Evolutionary conservation across 2,113 vertebrate species (phyloP).

Genomic region (Nymphicus hollandicus): DNA sequence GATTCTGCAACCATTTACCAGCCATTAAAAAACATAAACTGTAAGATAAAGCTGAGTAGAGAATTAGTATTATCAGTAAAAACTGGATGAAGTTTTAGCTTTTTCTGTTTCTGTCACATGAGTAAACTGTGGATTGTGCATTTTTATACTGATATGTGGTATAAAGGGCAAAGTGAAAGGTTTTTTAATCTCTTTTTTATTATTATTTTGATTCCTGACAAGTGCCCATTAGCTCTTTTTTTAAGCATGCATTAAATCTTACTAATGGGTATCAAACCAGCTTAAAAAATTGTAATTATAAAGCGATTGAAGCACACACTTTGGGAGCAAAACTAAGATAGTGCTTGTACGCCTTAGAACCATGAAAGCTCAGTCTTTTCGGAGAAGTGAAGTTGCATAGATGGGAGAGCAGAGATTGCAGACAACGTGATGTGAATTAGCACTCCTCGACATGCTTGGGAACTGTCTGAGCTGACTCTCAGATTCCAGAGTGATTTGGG

Average conservation of each 20-base stretch:
- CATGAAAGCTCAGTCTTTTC: not conserved
- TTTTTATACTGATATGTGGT: not conserved
- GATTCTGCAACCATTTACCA: constrained; percentile 52
- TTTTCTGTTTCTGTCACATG: not conserved
- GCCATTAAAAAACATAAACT: constrained; percentile 59
- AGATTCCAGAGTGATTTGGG: not conserved
- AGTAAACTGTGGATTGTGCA: not conserved
- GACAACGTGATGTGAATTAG: not conserved
- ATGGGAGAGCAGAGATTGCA: not conserved
- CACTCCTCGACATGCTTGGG: not conserved
- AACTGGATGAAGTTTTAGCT: not conserved
- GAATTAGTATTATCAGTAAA: not conserved
- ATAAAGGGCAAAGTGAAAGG: constrained; percentile 21
- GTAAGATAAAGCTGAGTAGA: constrained; percentile 7
- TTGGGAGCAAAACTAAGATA: not conserved
- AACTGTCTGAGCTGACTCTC: not conserved
- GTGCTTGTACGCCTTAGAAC: not conserved
- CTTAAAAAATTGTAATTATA: constrained; percentile 51
- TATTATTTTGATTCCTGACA: constrained; percentile 3
- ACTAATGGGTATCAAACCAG: constrained; percentile 59
- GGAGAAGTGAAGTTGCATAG: not conserved
- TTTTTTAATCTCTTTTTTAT: not conserved
- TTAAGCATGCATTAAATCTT: constrained; percentile 57
- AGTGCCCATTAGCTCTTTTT: constrained; percentile 57
- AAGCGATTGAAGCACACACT: constrained; percentile 19